Base-by-base conservation (phyloP, 2,797 vertebrate genomes). In the Cuniculus paca region DNA sequence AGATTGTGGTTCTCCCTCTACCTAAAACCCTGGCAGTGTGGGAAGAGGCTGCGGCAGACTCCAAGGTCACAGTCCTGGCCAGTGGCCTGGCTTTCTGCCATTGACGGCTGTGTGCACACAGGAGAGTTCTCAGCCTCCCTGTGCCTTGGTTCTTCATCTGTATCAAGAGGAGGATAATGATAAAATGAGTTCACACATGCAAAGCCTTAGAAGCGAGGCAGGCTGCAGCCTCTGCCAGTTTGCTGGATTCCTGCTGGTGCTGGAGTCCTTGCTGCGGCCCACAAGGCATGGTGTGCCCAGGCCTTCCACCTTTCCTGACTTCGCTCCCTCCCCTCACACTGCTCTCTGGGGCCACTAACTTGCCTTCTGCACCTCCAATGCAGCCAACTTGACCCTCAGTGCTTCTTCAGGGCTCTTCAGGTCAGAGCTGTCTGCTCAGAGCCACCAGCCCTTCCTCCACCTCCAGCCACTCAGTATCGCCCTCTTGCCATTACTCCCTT, bases 381-480 rank as follows among this genome's bases (percentile, higher is more conserved):
- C 28, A 1, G 9, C n/a, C 1, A 1, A n/a, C 61, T n/a, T 14
- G 42, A 26, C 26, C 42, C 42, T 20, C 5, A 1, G 2, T 6
- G 16, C 13, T 28, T 36, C 39, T 36, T 34, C 1, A 8, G n/a
- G 45, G 48, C 31, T 45, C 72, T 20, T 39, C 24, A 6, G 26
- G 28, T 26, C 4, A 14, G 42, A 45, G 42, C 42, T 6, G n/a
- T 70, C 70, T 5, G 39, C 82, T 82, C 68, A 52, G 19, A 56
- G 50, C 50, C 16, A 1, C 22, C 65, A 80, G 58, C 54, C 52
- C 56, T 11, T 28, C 58, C 19, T 12, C 28, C 39, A 2, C 52
- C 61, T 34, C 48, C 5, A 31, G 28, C 10, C 1, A 0, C 61
- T 0, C 2, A 10, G 36, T 1, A 5, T 17, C 11, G 0, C n/a